phyloP scores from a whole-genome alignment of 2,888 invertebrate genomes.

The Crepidodera aurea region DNA sequence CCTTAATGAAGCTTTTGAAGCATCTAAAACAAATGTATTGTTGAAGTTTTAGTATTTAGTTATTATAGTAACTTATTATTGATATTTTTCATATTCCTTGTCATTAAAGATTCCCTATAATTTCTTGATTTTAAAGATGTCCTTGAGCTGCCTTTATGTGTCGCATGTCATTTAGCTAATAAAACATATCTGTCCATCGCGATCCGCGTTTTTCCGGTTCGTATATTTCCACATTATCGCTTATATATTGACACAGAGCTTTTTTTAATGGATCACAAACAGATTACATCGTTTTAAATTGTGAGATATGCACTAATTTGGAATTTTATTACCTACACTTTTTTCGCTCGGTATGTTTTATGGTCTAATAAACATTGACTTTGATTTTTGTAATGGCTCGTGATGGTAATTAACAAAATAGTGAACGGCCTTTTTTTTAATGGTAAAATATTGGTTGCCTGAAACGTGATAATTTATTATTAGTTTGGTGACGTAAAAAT shows the following conservation, averaged over 20 bases:
- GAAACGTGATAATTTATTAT: not conserved
- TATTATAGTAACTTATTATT: too few species aligned
- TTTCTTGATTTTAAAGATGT: too few species aligned
- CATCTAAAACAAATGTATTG: too few species aligned
- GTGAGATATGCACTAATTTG: slow-evolving; percentile 33
- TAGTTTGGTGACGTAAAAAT: not conserved
- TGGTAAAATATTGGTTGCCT: not conserved
- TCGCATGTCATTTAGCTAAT: slow-evolving; percentile 10
- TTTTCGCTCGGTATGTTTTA: slow-evolving; percentile 24
- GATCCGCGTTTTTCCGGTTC: slow-evolving; percentile 25
- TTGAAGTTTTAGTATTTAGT: too few species aligned
- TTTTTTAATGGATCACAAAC: slow-evolving; percentile 33
- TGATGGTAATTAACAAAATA: slow-evolving; percentile 13
- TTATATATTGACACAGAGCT: slow-evolving; percentile 32
- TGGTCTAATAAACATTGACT: slow-evolving; percentile 25
- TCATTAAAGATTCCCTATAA: too few species aligned
- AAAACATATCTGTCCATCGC: slow-evolving; percentile 26
- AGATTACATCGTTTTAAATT: slow-evolving; percentile 34
- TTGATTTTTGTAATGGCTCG: slow-evolving; percentile 9
- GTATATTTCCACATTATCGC: slow-evolving; percentile 31
- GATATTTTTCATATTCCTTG: too few species aligned
- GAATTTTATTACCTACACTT: slow-evolving; percentile 30
- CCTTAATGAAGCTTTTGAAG: too few species aligned
- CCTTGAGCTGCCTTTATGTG: not conserved
- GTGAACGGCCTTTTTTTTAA: not conserved